phyloP scores from a whole-genome alignment of 2,797 vertebrate genomes.

The Enteromius trimaculatus region DNA sequence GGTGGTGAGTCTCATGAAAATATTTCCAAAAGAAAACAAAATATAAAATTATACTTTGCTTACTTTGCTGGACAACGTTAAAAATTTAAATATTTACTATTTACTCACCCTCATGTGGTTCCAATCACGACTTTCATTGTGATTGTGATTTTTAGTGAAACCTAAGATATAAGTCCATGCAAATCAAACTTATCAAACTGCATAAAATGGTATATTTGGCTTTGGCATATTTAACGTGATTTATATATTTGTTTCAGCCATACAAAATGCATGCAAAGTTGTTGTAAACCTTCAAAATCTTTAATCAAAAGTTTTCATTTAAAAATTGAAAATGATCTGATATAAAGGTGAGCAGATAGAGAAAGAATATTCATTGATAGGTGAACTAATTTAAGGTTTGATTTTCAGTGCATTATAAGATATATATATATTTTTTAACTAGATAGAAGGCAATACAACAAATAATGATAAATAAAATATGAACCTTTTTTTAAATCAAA shows the following conservation, averaged over 20 bases:
- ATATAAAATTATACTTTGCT: neutral
- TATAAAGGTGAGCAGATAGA: neutral
- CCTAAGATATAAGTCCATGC: neutral
- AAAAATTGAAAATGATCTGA: too few species aligned
- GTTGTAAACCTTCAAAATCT: neutral
- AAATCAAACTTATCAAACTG: neutral
- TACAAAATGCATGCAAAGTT: neutral
- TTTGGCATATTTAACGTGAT: neutral
- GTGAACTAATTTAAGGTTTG: neutral
- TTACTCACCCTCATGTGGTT: neutral
- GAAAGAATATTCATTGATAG: neutral
- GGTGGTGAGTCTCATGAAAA: neutral
- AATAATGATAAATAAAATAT: neutral
- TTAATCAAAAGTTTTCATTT: too few species aligned
- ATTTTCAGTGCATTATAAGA: neutral
- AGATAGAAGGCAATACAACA: neutral
- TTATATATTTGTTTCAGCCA: neutral
- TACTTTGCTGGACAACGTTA: neutral
- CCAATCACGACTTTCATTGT: too few species aligned
- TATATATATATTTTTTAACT: neutral
- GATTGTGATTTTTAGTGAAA: neutral
- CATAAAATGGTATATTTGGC: too few species aligned
- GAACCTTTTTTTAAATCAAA: neutral
- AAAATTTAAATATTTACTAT: neutral
- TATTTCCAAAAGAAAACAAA: neutral